Conservation (phyloP, 2,888 invertebrate species). For the Embidobia sp. region DNA sequence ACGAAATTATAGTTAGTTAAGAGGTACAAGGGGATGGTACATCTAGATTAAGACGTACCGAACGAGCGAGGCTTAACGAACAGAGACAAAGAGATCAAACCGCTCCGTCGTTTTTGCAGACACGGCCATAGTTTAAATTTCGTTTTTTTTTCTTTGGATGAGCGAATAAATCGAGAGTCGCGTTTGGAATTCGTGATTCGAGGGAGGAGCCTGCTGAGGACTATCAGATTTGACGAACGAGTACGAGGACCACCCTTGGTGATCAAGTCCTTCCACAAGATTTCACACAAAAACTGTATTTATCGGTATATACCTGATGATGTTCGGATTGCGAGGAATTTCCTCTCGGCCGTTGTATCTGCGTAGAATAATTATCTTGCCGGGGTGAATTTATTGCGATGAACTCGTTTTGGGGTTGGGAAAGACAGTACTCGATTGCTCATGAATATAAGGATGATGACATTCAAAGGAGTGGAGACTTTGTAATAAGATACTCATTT, state of each 20-base stretch:
- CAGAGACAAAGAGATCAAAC: conserved; percentile 52
- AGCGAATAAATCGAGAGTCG: conserved; percentile 35
- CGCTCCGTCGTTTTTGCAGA: conserved; percentile 50
- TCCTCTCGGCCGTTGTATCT: conserved; percentile 67
- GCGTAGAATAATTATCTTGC: conserved; percentile 77
- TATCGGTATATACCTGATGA: conserved; percentile 75
- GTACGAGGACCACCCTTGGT: conserved; percentile 79
- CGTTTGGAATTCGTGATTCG: conserved; percentile 59
- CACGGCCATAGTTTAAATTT: conserved; percentile 17
- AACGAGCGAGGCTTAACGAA: conserved; percentile 33
- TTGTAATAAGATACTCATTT: conserved; percentile 16
- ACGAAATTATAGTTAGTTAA: conserved; percentile 71
- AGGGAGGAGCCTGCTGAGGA: conserved; percentile 70
- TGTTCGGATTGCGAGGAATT: conserved; percentile 56
- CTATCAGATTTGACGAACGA: conserved; percentile 75
- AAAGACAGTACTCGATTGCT: conserved; percentile 57
- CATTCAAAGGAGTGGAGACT: conserved; percentile 25
- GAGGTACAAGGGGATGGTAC: conserved; percentile 64
- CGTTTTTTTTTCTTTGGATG: conserved; percentile 10
- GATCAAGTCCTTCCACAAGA: conserved; percentile 77
- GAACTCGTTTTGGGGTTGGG: conserved; percentile 65
- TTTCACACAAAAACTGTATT: conserved; percentile 79
- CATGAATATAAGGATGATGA: conserved; percentile 47
- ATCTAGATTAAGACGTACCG: conserved; percentile 63
- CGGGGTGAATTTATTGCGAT: conserved; percentile 76